phyloP scores from a whole-genome alignment of 2,113 vertebrate genomes.

The Ovis canadensis region DNA sequence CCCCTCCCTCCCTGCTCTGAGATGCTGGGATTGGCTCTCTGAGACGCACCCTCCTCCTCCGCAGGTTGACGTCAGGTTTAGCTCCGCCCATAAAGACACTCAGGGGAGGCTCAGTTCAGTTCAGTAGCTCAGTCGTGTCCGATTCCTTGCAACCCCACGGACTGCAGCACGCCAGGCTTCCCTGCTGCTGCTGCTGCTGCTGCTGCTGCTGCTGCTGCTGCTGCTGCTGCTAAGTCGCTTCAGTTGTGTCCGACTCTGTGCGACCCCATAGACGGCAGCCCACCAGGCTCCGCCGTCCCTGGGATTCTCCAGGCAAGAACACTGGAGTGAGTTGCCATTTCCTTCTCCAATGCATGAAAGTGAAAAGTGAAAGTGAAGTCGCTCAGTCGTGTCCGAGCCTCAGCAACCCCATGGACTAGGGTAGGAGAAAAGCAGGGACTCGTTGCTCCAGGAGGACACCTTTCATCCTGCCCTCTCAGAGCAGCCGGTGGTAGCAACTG shows the following conservation, averaged over 20 bases:
- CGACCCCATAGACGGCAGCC: not conserved
- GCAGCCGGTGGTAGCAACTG: not conserved
- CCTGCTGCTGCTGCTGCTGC: not conserved
- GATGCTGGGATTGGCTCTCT: not conserved
- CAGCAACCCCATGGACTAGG: not conserved
- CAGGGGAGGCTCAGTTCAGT: not conserved
- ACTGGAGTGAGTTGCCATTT: not conserved
- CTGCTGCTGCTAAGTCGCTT: too few species aligned
- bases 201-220: not conserved
- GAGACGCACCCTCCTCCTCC: not conserved
- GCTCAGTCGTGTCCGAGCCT: too few species aligned
- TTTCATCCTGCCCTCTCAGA: fast-evolving
- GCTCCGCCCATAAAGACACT: not conserved
- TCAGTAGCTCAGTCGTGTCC: not conserved
- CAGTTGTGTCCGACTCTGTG: too few species aligned
- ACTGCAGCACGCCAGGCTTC: not conserved
- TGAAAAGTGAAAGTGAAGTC: too few species aligned
- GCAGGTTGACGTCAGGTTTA: not conserved
- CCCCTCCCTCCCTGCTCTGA: not conserved
- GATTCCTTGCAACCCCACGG: not conserved
- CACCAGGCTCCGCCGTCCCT: fast-evolving
- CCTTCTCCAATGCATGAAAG: too few species aligned
- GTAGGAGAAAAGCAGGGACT: not conserved
- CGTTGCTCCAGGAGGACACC: not conserved
- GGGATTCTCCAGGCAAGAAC: not conserved